Evolutionary conservation across 2,797 vertebrate species (phyloP).

Genomic region (Melanotaenia boesemani): DNA sequence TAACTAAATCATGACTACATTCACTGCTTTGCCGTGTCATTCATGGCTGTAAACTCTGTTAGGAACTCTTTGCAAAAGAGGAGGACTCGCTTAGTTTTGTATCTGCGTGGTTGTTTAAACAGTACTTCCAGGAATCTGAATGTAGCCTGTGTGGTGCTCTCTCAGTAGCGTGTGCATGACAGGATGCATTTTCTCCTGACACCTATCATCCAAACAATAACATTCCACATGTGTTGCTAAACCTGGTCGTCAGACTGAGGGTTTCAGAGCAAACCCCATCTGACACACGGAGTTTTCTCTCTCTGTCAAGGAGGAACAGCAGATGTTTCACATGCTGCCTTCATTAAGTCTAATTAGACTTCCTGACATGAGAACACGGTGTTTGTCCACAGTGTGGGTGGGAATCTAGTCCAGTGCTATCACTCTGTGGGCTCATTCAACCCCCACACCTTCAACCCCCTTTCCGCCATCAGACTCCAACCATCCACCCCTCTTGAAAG

Average conservation of each 20-base stretch:
- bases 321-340: slow-evolving; percentile 64
- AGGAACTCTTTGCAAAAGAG: too few relatives aligned
- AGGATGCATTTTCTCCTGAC: slow-evolving; percentile 23
- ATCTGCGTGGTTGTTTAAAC: too few relatives aligned
- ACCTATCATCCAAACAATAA: slow-evolving; percentile 32
- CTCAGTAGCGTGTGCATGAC: slow-evolving; percentile 32
- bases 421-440: slow-evolving; percentile 33
- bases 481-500: slow-evolving; percentile 48
- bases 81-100: too few relatives aligned
- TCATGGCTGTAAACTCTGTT: too few relatives aligned
- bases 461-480: slow-evolving; percentile 45
- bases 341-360: slow-evolving; percentile 71
- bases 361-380: slow-evolving; percentile 61
- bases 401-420: slow-evolving; percentile 44
- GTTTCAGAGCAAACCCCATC: neutral
- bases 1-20: too few relatives aligned
- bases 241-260: slow-evolving; percentile 15
- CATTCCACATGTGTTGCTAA: slow-evolving; percentile 52
- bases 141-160: neutral
- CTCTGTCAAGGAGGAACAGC: slow-evolving; percentile 19
- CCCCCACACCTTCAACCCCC: slow-evolving; percentile 14
- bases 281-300: slow-evolving; percentile 23
- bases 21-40: too few relatives aligned
- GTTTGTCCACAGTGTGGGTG: slow-evolving; percentile 56
- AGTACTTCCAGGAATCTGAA: neutral